Conservation (phyloP, 2,888 invertebrate genomes). For the Tinea trinotella region DNA sequence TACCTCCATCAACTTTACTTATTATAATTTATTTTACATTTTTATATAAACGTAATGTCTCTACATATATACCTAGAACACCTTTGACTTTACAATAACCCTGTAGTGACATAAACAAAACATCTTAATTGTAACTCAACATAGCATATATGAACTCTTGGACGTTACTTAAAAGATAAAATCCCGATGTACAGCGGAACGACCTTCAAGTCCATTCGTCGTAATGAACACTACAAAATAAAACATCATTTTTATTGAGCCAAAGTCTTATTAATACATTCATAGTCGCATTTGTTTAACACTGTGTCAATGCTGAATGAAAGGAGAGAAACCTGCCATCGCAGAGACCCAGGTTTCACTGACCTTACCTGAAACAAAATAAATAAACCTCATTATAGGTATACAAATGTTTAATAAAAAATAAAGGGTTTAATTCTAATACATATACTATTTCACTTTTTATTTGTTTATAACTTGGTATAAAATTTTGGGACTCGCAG, state of each 20-base stretch:
- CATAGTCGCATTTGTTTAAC: slow-evolving; percentile 29
- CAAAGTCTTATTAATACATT: slow-evolving; percentile 29
- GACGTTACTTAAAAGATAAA: background rate
- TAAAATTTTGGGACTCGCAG: background rate
- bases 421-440: background rate
- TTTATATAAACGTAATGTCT: slow-evolving; percentile 2
- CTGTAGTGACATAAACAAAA: slow-evolving; percentile 18
- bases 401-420: background rate
- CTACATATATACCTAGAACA: slow-evolving; percentile 7
- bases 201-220: background rate
- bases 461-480: background rate
- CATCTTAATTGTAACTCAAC: slow-evolving; percentile 6
- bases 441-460: background rate
- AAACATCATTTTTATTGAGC: slow-evolving; percentile 26
- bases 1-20: background rate
- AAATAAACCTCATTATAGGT: background rate
- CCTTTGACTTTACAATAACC: slow-evolving; percentile 16
- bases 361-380: slow-evolving; percentile 64
- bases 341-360: slow-evolving; percentile 54
- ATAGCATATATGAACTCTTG: background rate
- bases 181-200: background rate
- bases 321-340: slow-evolving; percentile 20
- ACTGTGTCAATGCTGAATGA: slow-evolving; percentile 46
- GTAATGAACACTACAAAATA: slow-evolving; percentile 10
- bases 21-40: background rate